These are phyloP conservation scores for Timandra comae DNA, from an alignment of 2,888 invertebrate genomes.

Conservation along the genomic window DNA sequence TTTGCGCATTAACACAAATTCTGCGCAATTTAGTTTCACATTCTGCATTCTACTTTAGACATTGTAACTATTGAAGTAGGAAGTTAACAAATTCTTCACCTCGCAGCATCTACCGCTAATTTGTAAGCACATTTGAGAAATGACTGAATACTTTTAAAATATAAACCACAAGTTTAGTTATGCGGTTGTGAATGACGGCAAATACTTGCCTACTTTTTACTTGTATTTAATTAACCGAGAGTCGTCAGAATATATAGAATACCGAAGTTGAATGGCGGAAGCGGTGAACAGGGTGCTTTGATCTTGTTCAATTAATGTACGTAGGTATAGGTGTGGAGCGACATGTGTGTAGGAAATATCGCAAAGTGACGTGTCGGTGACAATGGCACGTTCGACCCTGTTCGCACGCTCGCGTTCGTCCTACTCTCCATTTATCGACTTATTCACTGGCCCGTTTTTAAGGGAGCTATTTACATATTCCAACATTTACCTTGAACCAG, in stretches of 20 bases:
- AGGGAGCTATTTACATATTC: constrained; percentile 45
- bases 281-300: constrained; percentile 55
- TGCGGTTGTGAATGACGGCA: constrained; percentile 19
- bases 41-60: constrained; percentile 13
- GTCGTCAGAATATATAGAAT: constrained; percentile 35
- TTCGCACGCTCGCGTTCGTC: constrained; percentile 66
- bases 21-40: constrained; percentile 10
- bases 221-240: constrained; percentile 18
- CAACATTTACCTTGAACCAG: background rate
- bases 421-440: constrained; percentile 64
- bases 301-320: constrained; percentile 46
- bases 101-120: constrained; percentile 1
- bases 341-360: constrained; percentile 43
- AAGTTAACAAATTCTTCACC: constrained; percentile 15
- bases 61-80: constrained; percentile 10
- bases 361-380: constrained; percentile 48
- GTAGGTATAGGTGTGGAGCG: constrained; percentile 12
- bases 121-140: constrained; percentile 13
- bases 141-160: constrained; percentile 17
- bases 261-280: constrained; percentile 59
- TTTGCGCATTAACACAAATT: constrained; percentile 7
- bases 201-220: constrained; percentile 19
- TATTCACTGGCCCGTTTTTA: constrained; percentile 48
- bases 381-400: constrained; percentile 65
- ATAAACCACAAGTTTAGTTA: constrained; percentile 13